Base-by-base conservation (phyloP, 2,113 vertebrate genomes). In the Onychorhynchus coronatus region DNA sequence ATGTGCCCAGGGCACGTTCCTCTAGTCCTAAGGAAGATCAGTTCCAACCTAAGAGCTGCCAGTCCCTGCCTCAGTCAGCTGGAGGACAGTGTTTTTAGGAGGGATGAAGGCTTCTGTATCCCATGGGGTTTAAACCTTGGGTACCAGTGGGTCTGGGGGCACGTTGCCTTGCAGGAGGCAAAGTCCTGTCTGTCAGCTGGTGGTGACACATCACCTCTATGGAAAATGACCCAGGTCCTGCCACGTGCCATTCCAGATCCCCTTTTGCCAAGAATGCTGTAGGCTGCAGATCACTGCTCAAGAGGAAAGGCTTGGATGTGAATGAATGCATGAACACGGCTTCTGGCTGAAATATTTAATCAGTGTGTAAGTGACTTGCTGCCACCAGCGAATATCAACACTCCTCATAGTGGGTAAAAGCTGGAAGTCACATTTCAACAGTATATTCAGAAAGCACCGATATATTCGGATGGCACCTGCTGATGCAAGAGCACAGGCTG, bases 281-380 rank as follows among this genome's bases (percentile, higher is more conserved):
- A 35, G 63, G 85, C 39, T 92, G 82, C 92, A 90, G 75, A 66
- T 90, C 58, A 66, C 67, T 76, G 75, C 88, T 93, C 27, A 6
- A 46, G 94, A 88, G 94, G 82, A 97, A 93, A 85, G 85, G 79
- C 78, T 76, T 19, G 31, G 23, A n/a, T 55, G 75, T 14, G 75
- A 93, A 53, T 20, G 83, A 88, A 76, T 62, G 91, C 88, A 55
- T 27, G 79, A 83, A 39, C 42, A 17, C 24, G 83, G 79, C 88
- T 85, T 8, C 94, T 93, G 95, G 96, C 86, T 95, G 89, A 92
- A 91, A 84, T 67, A 78, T 35, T 91, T 92, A 91, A 95, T 96
- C 95, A 95, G 44, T 25, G 87, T 77, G 91, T 72, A 89, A 93
- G 84, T 88, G 95, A 80, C 88, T 94, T 88, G 66, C 75, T 87